phyloP scores from a whole-genome alignment of 2,113 vertebrate genomes.

The Pogona vitticeps region DNA sequence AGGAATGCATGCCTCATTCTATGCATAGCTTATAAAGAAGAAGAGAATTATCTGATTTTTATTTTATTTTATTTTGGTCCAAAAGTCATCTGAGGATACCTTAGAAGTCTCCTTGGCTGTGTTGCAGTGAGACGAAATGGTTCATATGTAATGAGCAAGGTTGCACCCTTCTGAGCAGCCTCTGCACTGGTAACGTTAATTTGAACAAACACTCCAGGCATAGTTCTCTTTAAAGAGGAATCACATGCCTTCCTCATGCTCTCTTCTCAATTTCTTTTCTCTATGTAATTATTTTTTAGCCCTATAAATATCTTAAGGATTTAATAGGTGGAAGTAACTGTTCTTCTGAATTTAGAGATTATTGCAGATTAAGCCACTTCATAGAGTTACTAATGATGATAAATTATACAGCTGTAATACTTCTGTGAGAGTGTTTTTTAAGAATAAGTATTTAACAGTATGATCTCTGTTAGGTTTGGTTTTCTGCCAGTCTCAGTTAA shows the following conservation, averaged over 20 bases:
- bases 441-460: neutral
- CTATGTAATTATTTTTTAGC: neutral
- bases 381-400: neutral
- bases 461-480: neutral
- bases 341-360: neutral
- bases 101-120: neutral
- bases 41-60: neutral
- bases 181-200: neutral
- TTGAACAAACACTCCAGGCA: neutral
- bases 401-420: neutral
- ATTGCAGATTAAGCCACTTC: neutral
- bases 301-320: neutral
- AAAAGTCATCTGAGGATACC: neutral
- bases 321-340: neutral
- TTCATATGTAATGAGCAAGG: neutral
- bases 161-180: neutral
- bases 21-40: neutral
- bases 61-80: neutral
- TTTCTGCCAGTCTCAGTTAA: neutral
- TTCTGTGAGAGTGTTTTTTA: neutral
- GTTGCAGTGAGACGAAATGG: neutral
- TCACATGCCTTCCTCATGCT: neutral
- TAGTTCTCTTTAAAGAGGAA: neutral
- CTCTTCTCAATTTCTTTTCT: neutral
- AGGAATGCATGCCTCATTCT: neutral